A percentile compares a stretch with the other conserved stretches of the same genome.
Evolutionary conservation across 2,888 invertebrate species (phyloP).

Genomic region (Parochlus steinenii): DNA sequence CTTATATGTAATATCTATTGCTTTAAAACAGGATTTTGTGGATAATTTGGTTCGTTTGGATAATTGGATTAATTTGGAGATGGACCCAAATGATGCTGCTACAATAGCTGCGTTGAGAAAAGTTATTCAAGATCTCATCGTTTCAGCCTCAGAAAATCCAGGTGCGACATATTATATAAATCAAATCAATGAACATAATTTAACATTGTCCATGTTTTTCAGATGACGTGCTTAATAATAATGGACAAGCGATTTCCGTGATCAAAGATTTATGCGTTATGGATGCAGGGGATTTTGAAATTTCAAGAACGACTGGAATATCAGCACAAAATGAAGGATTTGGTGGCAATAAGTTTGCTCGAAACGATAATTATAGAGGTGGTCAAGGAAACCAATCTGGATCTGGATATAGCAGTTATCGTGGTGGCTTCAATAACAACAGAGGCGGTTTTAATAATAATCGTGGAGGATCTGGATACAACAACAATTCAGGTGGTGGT

Average conservation of each 20-base stretch:
- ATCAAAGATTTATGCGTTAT: constrained; percentile 59
- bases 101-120: constrained; percentile 74
- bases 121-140: constrained; percentile 70
- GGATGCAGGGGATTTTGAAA: constrained; percentile 55
- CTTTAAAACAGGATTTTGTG: too few relatives aligned
- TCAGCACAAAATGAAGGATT: constrained; percentile 22
- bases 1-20: too few relatives aligned
- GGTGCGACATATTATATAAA: constrained; percentile 45
- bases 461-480: constrained; percentile 12
- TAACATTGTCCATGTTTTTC: too few relatives aligned
- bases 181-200: constrained; percentile 3
- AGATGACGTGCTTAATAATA: too few relatives aligned
- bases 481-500: constrained; percentile 14
- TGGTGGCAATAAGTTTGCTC: constrained; percentile 18
- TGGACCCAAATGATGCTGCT: constrained; percentile 63
- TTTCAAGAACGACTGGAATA: constrained; percentile 37
- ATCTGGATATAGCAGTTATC: constrained; percentile 21
- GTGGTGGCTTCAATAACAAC: constrained; percentile 18
- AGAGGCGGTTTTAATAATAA: constrained; percentile 16
- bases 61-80: constrained; percentile 85
- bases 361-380: constrained; percentile 20
- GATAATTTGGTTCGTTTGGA: constrained; percentile 68
- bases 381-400: constrained; percentile 19
- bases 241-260: constrained; percentile 41
- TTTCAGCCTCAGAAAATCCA: constrained; percentile 63